Evolutionary conservation across 2,888 invertebrate species (phyloP).

Genomic region (Lochmaea crataegi): DNA sequence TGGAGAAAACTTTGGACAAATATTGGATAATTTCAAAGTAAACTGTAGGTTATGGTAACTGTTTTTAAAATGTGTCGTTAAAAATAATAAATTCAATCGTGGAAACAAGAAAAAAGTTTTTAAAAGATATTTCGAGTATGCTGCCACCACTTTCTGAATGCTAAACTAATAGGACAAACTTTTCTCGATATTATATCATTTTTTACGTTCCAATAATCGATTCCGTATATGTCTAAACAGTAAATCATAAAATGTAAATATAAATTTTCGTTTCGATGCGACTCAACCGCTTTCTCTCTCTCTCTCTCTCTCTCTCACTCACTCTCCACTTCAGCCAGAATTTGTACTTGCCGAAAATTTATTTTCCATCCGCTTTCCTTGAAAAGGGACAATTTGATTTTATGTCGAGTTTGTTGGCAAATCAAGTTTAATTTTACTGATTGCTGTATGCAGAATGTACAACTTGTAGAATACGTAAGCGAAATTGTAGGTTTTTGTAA

Average conservation of each 20-base stretch:
- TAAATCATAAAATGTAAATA: slow-evolving; percentile 6
- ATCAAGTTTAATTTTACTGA: slow-evolving; percentile 54
- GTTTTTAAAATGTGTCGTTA: slow-evolving; percentile 13
- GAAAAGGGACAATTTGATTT: slow-evolving; percentile 52
- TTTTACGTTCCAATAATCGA: background rate
- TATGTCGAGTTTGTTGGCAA: slow-evolving; percentile 49
- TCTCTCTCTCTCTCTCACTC: background rate
- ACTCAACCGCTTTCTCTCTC: no score
- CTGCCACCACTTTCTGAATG: no score
- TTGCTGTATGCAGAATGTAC: slow-evolving; percentile 53
- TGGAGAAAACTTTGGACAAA: slow-evolving; percentile 20
- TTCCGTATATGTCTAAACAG: background rate
- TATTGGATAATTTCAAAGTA: slow-evolving; percentile 16
- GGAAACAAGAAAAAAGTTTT: no score
- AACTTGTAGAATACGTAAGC: slow-evolving; percentile 52
- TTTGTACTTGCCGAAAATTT: slow-evolving; percentile 36
- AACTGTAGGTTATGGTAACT: background rate
- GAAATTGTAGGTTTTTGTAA: slow-evolving; percentile 46
- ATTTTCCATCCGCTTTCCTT: slow-evolving; percentile 47
- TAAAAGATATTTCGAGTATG: background rate
- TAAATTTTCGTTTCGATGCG: background rate
- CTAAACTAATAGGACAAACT: no score
- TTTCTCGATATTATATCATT: no score
- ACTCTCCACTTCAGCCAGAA: slow-evolving; percentile 7
- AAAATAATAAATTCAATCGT: background rate